Evolutionary conservation across 2,113 vertebrate species (phyloP).

Genomic region (Girardinichthys multiradiatus): DNA sequence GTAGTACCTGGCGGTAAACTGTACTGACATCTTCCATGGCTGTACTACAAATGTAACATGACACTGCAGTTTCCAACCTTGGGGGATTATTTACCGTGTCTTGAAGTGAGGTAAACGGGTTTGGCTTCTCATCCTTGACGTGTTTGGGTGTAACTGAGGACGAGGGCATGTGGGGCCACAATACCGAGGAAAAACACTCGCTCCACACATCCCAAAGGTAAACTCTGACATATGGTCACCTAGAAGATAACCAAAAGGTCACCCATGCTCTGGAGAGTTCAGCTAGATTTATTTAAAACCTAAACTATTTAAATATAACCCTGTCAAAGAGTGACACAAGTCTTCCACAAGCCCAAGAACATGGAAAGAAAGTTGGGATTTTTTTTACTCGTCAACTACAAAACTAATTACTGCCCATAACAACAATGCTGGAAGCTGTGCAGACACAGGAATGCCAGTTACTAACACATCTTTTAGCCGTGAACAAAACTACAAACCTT

Average conservation of each 20-base stretch:
- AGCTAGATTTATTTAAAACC: conserved; percentile 12
- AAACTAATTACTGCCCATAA: too few relatives aligned
- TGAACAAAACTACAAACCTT: too few relatives aligned
- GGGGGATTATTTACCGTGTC: conserved; percentile 19
- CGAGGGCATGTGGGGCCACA: conserved; percentile 15
- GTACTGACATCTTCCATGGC: neutral
- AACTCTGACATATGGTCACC: conserved; percentile 54
- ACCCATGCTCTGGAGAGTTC: conserved; percentile 16
- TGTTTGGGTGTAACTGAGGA: conserved; percentile 14
- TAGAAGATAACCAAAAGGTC: conserved; percentile 21
- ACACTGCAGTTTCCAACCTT: conserved; percentile 13
- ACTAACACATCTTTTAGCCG: too few relatives aligned
- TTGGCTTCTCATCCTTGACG: conserved; percentile 4
- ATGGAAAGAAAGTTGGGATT: too few relatives aligned
- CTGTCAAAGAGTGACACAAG: too few relatives aligned
- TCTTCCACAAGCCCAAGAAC: too few relatives aligned
- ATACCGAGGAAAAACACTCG: conserved; percentile 25
- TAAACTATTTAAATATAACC: neutral
- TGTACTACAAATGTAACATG: conserved; percentile 7
- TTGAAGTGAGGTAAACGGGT: conserved; percentile 18
- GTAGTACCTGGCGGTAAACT: neutral
- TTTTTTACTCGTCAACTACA: too few relatives aligned
- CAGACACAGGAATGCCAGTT: too few relatives aligned
- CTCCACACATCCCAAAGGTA: conserved; percentile 27
- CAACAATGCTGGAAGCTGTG: too few relatives aligned